A percentile compares a stretch with the other conserved stretches of the same genome.
These are phyloP conservation scores for Psittacula cyanocephala DNA, from an alignment of 2,113 vertebrate genomes.

Conservation along the genomic window DNA sequence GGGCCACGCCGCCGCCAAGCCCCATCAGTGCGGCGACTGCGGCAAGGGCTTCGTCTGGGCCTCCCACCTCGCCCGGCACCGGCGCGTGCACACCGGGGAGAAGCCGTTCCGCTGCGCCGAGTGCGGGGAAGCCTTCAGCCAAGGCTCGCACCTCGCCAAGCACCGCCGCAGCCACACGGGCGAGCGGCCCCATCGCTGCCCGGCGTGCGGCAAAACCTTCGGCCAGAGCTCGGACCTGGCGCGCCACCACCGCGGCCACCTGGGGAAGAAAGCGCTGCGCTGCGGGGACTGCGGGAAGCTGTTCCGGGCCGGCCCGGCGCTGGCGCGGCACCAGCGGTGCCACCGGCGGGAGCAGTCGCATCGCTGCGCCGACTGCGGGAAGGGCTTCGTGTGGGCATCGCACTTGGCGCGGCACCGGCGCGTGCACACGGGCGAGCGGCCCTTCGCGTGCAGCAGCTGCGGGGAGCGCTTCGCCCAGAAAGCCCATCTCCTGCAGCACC, in stretches of 20 bases:
- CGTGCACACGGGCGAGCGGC: slow-evolving; percentile 71
- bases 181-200: slow-evolving; percentile 56
- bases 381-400: slow-evolving; percentile 69
- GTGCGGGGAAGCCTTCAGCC: slow-evolving; percentile 49
- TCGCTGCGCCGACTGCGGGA: slow-evolving; percentile 70
- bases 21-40: slow-evolving; percentile 36
- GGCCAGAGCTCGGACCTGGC: slow-evolving; percentile 67
- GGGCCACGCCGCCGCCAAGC: neutral
- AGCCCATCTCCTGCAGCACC: slow-evolving; percentile 48
- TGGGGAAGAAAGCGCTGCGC: neutral
- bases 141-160: neutral
- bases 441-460: slow-evolving; percentile 65
- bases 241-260: slow-evolving; percentile 57
- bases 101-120: slow-evolving; percentile 32
- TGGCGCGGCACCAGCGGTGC: slow-evolving; percentile 13
- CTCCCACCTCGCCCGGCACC: slow-evolving; percentile 42
- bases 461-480: slow-evolving; percentile 62
- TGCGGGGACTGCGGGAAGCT: slow-evolving; percentile 2
- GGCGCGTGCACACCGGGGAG: slow-evolving; percentile 30
- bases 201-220: slow-evolving; percentile 64
- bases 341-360: slow-evolving; percentile 44
- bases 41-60: slow-evolving; percentile 56
- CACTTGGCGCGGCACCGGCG: slow-evolving; percentile 73
- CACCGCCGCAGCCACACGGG: slow-evolving; percentile 38
- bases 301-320: neutral